phyloP scores from a whole-genome alignment of 2,113 vertebrate genomes.

The Paracanthobrama guichenoti region DNA sequence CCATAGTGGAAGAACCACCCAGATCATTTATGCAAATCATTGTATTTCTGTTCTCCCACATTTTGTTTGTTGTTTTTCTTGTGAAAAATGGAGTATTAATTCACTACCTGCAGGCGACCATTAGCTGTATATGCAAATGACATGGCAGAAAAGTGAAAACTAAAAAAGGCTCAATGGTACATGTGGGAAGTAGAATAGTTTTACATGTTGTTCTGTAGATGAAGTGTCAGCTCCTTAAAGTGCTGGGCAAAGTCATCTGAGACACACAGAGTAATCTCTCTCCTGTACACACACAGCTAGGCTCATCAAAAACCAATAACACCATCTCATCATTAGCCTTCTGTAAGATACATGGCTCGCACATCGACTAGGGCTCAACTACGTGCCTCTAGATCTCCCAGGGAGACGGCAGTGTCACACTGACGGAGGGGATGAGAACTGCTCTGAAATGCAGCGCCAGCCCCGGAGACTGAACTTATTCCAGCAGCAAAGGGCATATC shows the following conservation, averaged over 20 bases:
- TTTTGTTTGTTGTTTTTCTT: background rate
- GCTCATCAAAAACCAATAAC: conserved; percentile 45
- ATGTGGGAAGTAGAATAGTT: conserved; percentile 8
- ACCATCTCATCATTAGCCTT: conserved; percentile 44
- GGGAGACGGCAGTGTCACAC: conserved; percentile 12
- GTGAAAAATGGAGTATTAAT: conserved; percentile 38
- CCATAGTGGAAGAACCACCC: background rate
- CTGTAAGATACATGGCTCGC: conserved; percentile 36
- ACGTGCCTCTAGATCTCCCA: conserved; percentile 26
- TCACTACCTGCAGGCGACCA: conserved; percentile 35
- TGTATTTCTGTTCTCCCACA: background rate
- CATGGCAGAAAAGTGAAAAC: conserved; percentile 6
- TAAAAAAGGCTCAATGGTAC: conserved; percentile 13
- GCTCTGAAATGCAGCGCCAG: conserved; percentile 20
- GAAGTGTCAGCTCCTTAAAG: conserved; percentile 12
- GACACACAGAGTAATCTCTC: conserved; percentile 8
- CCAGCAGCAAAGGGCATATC: conserved; percentile 25
- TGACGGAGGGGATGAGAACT: background rate
- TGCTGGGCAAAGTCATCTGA: background rate
- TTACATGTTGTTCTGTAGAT: conserved; percentile 28
- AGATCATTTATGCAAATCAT: conserved; percentile 27
- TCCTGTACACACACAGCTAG: conserved; percentile 2
- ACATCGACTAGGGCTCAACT: conserved; percentile 6
- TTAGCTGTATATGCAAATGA: conserved; percentile 50
- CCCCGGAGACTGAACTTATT: conserved; percentile 21